Percentiles rank a stretch among this genome's conserved stretches.
Evolutionary conservation across 2,888 invertebrate genomes (phyloP).

Genomic region (Taphrorychus bicolor): DNA sequence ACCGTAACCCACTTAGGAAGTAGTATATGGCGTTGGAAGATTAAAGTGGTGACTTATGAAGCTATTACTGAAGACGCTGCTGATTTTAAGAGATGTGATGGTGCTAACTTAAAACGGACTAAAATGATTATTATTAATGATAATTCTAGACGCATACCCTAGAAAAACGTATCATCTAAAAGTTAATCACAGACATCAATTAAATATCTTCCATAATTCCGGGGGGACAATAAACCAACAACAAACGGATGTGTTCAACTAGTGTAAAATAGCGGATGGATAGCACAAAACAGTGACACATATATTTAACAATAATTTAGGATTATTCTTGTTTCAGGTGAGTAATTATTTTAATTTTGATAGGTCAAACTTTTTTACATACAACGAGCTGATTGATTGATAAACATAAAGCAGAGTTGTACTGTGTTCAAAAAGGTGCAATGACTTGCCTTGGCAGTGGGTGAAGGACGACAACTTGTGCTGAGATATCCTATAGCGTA

Average conservation of each 20-base stretch:
- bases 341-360: constrained; percentile 31
- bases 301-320: constrained; percentile 45
- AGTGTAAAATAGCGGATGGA: constrained; percentile 51
- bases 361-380: background rate
- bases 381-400: background rate
- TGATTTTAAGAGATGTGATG: constrained; percentile 24
- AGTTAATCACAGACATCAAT: too few relatives aligned
- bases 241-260: constrained; percentile 48
- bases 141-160: too few relatives aligned
- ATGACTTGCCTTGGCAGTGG: constrained; percentile 53
- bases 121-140: too few relatives aligned
- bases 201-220: too few relatives aligned
- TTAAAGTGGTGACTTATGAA: constrained; percentile 2
- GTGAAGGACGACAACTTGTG: constrained; percentile 49
- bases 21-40: constrained; percentile 6
- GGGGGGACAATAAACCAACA: background rate
- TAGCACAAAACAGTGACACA: constrained; percentile 53
- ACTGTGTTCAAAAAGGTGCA: constrained; percentile 41
- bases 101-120: too few relatives aligned
- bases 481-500: constrained; percentile 18
- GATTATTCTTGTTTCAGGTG: constrained; percentile 44
- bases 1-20: constrained; percentile 52
- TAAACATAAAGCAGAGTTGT: background rate
- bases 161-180: too few relatives aligned
- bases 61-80: background rate